These are phyloP conservation scores for Oligia strigilis DNA, from an alignment of 2,888 invertebrate species.

Conservation along the genomic window DNA sequence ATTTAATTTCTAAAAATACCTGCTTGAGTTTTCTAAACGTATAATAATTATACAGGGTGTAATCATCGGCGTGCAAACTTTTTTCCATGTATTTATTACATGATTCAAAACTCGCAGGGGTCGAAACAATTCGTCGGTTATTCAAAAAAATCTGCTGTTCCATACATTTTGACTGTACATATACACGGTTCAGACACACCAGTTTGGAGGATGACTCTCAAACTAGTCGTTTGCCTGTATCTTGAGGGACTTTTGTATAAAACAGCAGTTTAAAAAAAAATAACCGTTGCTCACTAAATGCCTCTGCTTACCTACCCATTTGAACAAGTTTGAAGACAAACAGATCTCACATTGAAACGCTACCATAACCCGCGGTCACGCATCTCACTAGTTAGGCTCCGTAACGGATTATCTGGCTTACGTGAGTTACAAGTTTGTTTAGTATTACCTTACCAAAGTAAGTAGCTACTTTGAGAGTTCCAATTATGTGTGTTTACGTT, in stretches of 20 bases:
- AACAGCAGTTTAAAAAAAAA: neutral
- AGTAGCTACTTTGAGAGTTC: constrained; percentile 23
- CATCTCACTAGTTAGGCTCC: constrained; percentile 7
- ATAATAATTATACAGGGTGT: neutral
- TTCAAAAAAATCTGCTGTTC: neutral
- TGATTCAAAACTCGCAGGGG: neutral
- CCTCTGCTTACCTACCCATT: neutral
- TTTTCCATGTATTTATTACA: neutral
- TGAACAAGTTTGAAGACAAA: constrained; percentile 27
- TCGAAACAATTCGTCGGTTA: neutral
- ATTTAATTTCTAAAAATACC: neutral
- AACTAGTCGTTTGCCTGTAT: neutral
- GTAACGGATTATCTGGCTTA: constrained; percentile 56
- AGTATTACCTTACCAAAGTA: constrained; percentile 57
- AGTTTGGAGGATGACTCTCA: neutral
- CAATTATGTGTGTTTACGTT: constrained; percentile 49
- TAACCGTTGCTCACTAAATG: neutral
- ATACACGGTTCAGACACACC: no score
- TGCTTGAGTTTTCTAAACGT: neutral
- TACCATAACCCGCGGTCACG: constrained; percentile 34
- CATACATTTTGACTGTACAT: neutral
- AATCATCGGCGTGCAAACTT: neutral
- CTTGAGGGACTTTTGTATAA: neutral
- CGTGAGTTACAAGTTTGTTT: constrained; percentile 57
- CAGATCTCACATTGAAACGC: constrained; percentile 29